A percentile compares a stretch with the other conserved stretches of the same genome.
phyloP scores from a whole-genome alignment of 1,140 invertebrate species.

The Protaetia brevitarsis region DNA sequence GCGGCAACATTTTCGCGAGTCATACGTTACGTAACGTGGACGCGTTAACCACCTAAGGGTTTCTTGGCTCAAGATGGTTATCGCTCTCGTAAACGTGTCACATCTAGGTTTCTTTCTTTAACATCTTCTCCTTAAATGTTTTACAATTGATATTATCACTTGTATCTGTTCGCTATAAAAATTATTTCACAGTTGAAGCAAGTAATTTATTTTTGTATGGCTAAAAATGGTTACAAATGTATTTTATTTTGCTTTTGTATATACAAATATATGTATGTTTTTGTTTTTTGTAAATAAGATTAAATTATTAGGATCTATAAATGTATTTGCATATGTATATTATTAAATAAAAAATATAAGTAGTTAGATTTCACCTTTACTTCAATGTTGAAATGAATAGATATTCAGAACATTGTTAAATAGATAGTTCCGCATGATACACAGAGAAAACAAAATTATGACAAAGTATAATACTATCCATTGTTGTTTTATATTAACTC shows the following conservation, averaged over 20 bases:
- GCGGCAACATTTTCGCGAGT: not conserved
- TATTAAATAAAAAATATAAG: not conserved
- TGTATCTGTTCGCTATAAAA: not conserved
- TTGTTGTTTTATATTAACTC: too few species aligned
- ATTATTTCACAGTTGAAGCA: not conserved
- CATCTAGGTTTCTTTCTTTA: too few species aligned
- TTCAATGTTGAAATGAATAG: not conserved
- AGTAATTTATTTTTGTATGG: conserved; percentile 3
- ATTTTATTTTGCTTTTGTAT: not conserved
- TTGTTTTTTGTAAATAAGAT: conserved; percentile 3
- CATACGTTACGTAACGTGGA: not conserved
- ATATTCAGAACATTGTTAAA: too few species aligned
- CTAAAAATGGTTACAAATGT: not conserved
- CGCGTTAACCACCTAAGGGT: conserved; percentile 4
- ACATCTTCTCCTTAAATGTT: too few species aligned
- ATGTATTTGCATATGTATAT: not conserved
- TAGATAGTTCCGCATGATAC: too few species aligned
- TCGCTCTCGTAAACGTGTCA: not conserved
- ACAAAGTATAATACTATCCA: too few species aligned
- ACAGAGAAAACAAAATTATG: too few species aligned
- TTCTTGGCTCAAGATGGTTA: not conserved
- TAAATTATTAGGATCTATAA: not conserved
- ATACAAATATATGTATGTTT: not conserved
- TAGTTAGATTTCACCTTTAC: not conserved
- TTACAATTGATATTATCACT: not conserved